Conservation (phyloP, 2,797 vertebrate genomes). For the Artibeus lituratus region DNA sequence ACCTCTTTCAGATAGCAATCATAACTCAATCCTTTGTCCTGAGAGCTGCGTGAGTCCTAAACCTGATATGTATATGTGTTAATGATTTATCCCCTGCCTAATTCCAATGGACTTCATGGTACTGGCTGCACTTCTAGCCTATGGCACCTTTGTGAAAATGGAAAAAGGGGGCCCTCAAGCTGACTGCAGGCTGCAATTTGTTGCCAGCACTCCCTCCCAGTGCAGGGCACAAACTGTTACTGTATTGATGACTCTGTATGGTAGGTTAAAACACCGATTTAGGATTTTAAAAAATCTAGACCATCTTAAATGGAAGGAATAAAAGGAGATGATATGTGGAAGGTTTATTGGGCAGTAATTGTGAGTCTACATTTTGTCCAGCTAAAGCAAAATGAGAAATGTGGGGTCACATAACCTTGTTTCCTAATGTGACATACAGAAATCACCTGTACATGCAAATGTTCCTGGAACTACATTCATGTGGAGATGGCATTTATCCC, state of each 20-base stretch:
- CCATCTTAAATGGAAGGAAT: background rate
- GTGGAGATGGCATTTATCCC: background rate
- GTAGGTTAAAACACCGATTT: background rate
- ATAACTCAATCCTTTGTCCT: slow-evolving; percentile 10
- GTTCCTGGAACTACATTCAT: background rate
- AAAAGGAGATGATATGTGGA: background rate
- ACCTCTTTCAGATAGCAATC: background rate
- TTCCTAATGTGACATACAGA: background rate
- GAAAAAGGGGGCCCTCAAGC: background rate
- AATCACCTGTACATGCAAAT: background rate
- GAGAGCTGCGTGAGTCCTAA: background rate
- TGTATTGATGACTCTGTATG: background rate
- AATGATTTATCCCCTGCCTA: background rate
- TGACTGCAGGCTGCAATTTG: background rate
- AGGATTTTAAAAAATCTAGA: background rate
- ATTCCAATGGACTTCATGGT: background rate
- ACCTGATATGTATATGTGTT: slow-evolving; percentile 5
- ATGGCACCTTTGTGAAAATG: background rate
- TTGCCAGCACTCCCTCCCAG: background rate
- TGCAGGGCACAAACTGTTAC: background rate
- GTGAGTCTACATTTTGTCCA: background rate
- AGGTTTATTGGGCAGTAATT: background rate
- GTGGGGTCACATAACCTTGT: background rate
- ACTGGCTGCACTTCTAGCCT: background rate
- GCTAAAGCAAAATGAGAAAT: background rate